phyloP scores from a whole-genome alignment of 2,113 vertebrate species.

The Hippocampus comes region DNA sequence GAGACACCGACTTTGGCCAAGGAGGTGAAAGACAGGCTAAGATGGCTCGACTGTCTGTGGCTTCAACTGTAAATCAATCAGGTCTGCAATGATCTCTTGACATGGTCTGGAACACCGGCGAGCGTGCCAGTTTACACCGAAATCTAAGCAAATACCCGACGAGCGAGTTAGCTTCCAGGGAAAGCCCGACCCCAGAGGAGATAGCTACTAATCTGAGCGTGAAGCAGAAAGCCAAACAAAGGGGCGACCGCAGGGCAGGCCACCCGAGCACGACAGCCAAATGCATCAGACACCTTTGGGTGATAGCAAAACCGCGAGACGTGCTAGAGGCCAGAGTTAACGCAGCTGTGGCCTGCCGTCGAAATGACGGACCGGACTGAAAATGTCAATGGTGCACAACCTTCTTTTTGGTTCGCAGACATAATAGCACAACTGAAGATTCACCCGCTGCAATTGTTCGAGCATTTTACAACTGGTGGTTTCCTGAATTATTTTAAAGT shows the following conservation, averaged over 20 bases:
- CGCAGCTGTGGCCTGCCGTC: conserved; percentile 57
- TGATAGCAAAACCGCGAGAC: conserved; percentile 62
- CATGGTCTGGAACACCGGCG: conserved; percentile 31
- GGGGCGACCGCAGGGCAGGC: conserved; percentile 51
- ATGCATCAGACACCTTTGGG: conserved; percentile 65
- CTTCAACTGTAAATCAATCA: conserved; percentile 49
- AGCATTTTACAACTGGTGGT: conserved; percentile 24
- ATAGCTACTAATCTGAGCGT: conserved; percentile 68
- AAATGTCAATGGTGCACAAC: conserved; percentile 29
- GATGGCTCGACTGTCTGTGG: conserved; percentile 19
- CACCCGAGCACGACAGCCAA: conserved; percentile 58
- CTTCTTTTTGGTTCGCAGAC: conserved; percentile 19
- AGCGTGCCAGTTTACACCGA: conserved; percentile 59
- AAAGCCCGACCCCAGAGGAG: conserved; percentile 60
- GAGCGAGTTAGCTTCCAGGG: conserved; percentile 60
- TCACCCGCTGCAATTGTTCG: conserved; percentile 10
- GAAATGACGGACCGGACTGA: conserved; percentile 57
- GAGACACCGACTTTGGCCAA: background rate
- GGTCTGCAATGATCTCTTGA: conserved; percentile 44
- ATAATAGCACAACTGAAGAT: conserved; percentile 15
- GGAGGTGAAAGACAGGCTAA: conserved; percentile 34
- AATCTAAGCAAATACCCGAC: conserved; percentile 65
- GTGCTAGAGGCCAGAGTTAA: conserved; percentile 33
- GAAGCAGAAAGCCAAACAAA: conserved; percentile 61
- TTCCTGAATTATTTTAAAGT: conserved; percentile 26